These are phyloP conservation scores for Epinotia demarniana DNA, from an alignment of 2,888 invertebrate genomes.

Conservation along the genomic window DNA sequence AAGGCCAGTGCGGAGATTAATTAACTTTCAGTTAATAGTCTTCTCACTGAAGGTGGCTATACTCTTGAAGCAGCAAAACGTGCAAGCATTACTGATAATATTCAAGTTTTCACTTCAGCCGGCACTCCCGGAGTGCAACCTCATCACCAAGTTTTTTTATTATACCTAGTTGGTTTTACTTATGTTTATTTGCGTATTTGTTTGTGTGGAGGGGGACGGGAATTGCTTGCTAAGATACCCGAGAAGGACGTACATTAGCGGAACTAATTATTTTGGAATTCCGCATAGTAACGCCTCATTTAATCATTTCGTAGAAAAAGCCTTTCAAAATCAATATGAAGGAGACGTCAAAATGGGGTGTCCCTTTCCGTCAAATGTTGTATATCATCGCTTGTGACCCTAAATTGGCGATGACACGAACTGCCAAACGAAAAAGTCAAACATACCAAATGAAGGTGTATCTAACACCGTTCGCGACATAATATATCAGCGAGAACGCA, in stretches of 20 bases:
- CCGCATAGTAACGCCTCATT: no score
- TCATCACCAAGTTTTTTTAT: no score
- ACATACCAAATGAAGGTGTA: not conserved
- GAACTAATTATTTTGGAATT: no score
- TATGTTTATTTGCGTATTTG: no score
- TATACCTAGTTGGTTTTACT: no score
- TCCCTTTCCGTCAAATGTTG: not conserved
- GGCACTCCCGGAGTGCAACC: no score
- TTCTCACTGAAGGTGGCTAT: not conserved
- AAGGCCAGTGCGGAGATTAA: not conserved
- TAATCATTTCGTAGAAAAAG: not conserved
- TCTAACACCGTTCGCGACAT: not conserved
- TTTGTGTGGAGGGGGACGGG: no score
- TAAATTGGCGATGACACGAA: not conserved
- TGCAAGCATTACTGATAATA: no score
- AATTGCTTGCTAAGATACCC: no score
- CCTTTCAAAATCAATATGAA: not conserved
- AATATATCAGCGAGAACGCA: slow-evolving; percentile 32
- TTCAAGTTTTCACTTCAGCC: no score
- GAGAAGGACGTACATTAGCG: no score
- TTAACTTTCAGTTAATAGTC: not conserved
- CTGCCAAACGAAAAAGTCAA: not conserved
- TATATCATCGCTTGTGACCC: not conserved
- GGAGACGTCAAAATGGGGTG: not conserved
- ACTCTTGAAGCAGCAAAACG: not conserved